phyloP scores from a whole-genome alignment of 2,113 vertebrate species.

The Proterorhinus semilunaris region DNA sequence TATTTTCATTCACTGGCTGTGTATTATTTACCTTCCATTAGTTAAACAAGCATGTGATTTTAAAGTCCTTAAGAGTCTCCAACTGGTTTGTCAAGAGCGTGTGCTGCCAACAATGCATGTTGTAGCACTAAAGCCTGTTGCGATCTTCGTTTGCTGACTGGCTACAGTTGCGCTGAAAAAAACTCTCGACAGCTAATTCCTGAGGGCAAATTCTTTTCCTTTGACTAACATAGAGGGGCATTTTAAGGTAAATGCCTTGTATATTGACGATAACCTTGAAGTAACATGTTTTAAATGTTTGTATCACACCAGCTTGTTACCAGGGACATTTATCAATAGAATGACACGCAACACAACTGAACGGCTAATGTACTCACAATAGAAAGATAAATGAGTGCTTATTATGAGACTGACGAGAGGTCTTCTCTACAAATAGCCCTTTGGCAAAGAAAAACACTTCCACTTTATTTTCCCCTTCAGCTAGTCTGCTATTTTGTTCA shows the following conservation, averaged over 20 bases:
- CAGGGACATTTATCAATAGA: neutral
- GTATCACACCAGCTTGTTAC: neutral
- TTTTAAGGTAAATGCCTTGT: slow-evolving; percentile 2
- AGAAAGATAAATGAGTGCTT: slow-evolving; percentile 25
- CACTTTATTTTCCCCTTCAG: neutral
- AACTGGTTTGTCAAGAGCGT: slow-evolving; percentile 49
- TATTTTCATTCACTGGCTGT: slow-evolving; percentile 1
- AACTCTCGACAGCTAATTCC: slow-evolving; percentile 22
- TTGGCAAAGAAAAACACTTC: neutral
- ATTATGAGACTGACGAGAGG: neutral
- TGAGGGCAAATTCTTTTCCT: slow-evolving; percentile 33
- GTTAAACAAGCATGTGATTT: slow-evolving; percentile 12
- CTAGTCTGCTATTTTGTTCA: neutral
- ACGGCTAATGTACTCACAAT: neutral
- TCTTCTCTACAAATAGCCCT: slow-evolving; percentile 5
- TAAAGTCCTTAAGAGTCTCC: slow-evolving; percentile 19
- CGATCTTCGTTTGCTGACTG: slow-evolving; percentile 32
- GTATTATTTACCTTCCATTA: slow-evolving; percentile 8
- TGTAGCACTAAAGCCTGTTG: slow-evolving; percentile 18
- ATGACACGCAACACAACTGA: neutral
- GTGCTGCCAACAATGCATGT: slow-evolving; percentile 23
- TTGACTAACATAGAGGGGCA: neutral
- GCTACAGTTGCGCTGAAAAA: slow-evolving; percentile 35
- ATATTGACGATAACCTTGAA: neutral
- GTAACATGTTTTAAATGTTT: neutral